Evolutionary conservation across 2,888 invertebrate genomes (phyloP).

Genomic region (Erebia aethiops): DNA sequence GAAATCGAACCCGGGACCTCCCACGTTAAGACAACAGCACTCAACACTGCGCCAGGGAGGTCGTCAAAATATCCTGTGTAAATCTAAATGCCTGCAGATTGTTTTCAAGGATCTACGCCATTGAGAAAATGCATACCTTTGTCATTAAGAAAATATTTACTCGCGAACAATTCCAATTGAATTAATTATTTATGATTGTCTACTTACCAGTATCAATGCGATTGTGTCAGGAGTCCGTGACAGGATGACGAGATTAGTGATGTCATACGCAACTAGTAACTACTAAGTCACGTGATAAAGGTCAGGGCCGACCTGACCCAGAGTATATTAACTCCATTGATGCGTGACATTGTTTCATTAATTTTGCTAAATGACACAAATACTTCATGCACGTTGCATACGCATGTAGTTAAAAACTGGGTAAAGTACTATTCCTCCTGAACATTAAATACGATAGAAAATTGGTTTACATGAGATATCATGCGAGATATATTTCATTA

Average conservation of each 20-base stretch:
- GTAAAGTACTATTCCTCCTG: too few relatives aligned
- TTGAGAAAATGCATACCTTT: neutral
- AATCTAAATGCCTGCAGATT: too few relatives aligned
- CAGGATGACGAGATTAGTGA: constrained; percentile 33
- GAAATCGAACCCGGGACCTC: too few relatives aligned
- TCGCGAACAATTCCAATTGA: neutral
- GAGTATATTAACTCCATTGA: constrained; percentile 11
- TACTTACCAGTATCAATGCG: neutral
- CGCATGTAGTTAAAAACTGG: too few relatives aligned
- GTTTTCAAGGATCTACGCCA: too few relatives aligned
- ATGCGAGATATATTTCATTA: too few relatives aligned
- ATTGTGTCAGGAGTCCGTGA: constrained; percentile 8
- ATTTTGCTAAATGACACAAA: constrained; percentile 6
- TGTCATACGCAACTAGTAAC: constrained; percentile 26
- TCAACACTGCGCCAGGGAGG: too few relatives aligned
- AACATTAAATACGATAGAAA: too few relatives aligned
- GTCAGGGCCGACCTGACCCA: constrained; percentile 26
- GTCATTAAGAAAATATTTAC: neutral
- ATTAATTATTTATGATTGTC: neutral
- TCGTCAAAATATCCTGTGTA: too few relatives aligned
- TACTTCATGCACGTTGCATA: neutral
- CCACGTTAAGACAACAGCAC: too few relatives aligned
- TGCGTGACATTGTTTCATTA: constrained; percentile 13
- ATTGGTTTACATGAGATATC: too few relatives aligned
- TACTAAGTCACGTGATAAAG: constrained; percentile 15